These are phyloP conservation scores for Ictidomys tridecemlineatus DNA, from an alignment of 2,113 vertebrate species.

Conservation along the genomic window DNA sequence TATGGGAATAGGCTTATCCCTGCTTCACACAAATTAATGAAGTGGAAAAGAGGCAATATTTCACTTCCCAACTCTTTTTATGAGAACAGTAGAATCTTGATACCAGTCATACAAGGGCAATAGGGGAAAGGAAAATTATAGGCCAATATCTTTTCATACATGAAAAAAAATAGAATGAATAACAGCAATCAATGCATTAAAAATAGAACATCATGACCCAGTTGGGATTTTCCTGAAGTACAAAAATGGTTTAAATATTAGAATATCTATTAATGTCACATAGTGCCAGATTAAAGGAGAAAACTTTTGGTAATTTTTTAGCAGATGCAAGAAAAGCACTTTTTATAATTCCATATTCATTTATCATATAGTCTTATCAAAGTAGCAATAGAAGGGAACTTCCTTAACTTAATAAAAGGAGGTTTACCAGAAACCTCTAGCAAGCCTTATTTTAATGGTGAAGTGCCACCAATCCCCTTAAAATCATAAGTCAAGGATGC, in stretches of 20 bases:
- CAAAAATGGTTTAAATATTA: conserved; percentile 47
- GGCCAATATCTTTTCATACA: background rate
- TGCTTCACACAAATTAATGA: background rate
- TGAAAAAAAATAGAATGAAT: conserved; percentile 24
- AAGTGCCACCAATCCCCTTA: background rate
- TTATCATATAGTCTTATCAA: conserved; percentile 16
- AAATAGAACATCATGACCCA: conserved; percentile 18
- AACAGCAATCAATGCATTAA: conserved; percentile 10
- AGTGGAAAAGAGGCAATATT: background rate
- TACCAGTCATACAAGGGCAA: background rate
- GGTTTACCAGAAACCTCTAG: background rate
- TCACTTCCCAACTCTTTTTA: background rate
- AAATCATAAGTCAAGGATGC: conserved; percentile 22
- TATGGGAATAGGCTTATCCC: background rate
- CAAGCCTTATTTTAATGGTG: background rate
- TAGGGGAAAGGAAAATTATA: conserved; percentile 25
- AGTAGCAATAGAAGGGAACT: background rate
- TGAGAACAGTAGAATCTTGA: background rate
- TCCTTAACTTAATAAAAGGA: background rate
- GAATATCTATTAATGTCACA: conserved; percentile 22
- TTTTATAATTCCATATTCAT: background rate
- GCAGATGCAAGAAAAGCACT: background rate
- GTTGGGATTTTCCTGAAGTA: conserved; percentile 46
- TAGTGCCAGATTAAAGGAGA: conserved; percentile 21
- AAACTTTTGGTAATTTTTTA: background rate